These are phyloP conservation scores for Hiodon tergisus DNA, from an alignment of 2,113 vertebrate species.

Conservation along the genomic window DNA sequence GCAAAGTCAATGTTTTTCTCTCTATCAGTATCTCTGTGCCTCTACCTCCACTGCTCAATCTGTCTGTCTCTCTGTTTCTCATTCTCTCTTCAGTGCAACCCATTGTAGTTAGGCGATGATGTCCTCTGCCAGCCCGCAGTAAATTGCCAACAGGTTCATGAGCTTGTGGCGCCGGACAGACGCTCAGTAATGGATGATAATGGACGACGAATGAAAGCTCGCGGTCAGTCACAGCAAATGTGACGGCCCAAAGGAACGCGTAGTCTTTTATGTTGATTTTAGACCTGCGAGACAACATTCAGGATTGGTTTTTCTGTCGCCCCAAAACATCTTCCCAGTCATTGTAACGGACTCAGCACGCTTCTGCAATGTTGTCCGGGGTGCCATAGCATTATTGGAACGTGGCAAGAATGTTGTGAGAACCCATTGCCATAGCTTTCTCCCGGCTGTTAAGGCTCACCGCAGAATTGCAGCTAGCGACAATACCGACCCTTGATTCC, in stretches of 20 bases:
- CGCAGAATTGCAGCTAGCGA: neutral
- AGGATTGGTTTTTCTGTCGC: no score
- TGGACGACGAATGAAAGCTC: slow-evolving; percentile 34
- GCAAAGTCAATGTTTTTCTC: no score
- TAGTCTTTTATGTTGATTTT: no score
- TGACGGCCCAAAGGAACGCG: slow-evolving; percentile 47
- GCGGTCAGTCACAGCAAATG: slow-evolving; percentile 39
- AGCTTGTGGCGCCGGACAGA: slow-evolving; percentile 1
- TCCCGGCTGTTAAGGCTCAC: neutral
- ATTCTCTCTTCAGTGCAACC: neutral
- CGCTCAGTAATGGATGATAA: slow-evolving; percentile 34
- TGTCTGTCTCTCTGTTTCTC: neutral
- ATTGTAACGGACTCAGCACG: no score
- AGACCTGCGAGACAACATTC: no score
- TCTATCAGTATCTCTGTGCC: no score
- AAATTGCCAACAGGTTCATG: no score
- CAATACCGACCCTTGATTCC: neutral
- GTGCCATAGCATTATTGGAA: neutral
- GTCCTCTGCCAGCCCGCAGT: no score
- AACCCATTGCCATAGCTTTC: neutral
- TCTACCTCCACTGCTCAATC: no score
- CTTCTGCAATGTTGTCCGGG: no score
- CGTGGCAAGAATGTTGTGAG: neutral
- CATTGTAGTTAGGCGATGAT: neutral
- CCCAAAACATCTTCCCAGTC: no score